Evolutionary conservation across 2,888 invertebrate genomes (phyloP).

Genomic region (Volucella inanis): DNA sequence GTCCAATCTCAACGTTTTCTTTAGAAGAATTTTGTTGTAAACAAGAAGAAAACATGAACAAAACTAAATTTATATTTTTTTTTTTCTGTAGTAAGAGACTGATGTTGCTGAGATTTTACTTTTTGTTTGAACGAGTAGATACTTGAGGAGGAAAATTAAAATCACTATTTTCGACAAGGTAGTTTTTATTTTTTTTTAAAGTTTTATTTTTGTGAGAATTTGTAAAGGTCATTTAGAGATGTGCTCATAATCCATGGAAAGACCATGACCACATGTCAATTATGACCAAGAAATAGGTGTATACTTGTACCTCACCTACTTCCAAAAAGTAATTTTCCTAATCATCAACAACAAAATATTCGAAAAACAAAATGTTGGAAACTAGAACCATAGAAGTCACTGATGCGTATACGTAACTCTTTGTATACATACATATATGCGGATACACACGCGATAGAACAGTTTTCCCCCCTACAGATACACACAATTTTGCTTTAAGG

Average conservation of each 20-base stretch:
- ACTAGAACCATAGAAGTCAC: constrained; percentile 69
- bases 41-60: constrained; percentile 67
- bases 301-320: constrained; percentile 55
- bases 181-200: constrained; percentile 3
- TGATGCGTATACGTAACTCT: constrained; percentile 81
- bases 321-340: constrained; percentile 61
- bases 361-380: constrained; percentile 1
- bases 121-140: constrained; percentile 28
- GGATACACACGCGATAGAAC: constrained; percentile 58
- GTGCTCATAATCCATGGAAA: neutral
- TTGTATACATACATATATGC: constrained; percentile 67
- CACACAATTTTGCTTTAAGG: constrained; percentile 60
- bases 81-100: neutral
- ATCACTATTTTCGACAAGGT: constrained; percentile 19
- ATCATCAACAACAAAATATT: constrained; percentile 49
- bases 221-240: constrained; percentile 56
- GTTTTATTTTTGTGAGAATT: constrained; percentile 29
- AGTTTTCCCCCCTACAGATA: constrained; percentile 60
- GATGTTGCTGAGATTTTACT: constrained; percentile 32
- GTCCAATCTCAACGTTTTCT: constrained; percentile 41
- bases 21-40: constrained; percentile 62
- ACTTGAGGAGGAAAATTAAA: constrained; percentile 14
- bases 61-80: constrained; percentile 39
- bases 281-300: constrained; percentile 40
- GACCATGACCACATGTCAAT: constrained; percentile 59